Evolutionary conservation across 2,113 vertebrate genomes (phyloP).

Genomic region (Dromaius novaehollandiae): DNA sequence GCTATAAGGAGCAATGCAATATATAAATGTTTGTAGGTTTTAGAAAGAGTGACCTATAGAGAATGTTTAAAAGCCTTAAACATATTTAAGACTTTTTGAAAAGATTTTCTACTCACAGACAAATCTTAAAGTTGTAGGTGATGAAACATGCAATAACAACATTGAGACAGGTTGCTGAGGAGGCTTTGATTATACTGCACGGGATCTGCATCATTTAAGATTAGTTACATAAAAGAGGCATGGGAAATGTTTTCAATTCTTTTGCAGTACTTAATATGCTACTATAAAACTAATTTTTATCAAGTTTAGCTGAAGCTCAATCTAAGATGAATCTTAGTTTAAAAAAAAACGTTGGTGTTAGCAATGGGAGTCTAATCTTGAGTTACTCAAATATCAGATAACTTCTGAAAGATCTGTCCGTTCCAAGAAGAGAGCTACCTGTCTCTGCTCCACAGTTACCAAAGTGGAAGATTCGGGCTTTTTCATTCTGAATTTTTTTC

Average conservation of each 20-base stretch:
- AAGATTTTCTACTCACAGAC: background rate
- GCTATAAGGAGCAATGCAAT: background rate
- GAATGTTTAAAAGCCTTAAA: background rate
- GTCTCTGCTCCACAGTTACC: background rate
- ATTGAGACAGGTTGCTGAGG: background rate
- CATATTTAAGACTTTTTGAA: rapidly evolving
- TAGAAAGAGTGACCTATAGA: background rate
- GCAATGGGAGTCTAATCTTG: background rate
- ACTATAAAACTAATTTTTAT: background rate
- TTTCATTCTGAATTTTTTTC: background rate
- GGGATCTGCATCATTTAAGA: background rate
- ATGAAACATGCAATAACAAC: background rate
- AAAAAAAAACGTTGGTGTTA: background rate
- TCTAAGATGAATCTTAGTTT: background rate
- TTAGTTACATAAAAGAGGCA: background rate
- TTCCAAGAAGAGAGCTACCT: background rate
- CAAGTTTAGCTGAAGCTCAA: background rate
- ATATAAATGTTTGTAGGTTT: background rate
- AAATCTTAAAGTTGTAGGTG: background rate
- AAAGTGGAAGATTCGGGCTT: background rate
- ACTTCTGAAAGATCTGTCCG: background rate
- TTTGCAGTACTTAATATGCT: background rate
- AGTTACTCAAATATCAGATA: background rate
- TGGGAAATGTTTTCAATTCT: background rate
- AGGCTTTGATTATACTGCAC: background rate